phyloP scores from a whole-genome alignment of 2,113 vertebrate species.

The Ascaphus truei region DNA sequence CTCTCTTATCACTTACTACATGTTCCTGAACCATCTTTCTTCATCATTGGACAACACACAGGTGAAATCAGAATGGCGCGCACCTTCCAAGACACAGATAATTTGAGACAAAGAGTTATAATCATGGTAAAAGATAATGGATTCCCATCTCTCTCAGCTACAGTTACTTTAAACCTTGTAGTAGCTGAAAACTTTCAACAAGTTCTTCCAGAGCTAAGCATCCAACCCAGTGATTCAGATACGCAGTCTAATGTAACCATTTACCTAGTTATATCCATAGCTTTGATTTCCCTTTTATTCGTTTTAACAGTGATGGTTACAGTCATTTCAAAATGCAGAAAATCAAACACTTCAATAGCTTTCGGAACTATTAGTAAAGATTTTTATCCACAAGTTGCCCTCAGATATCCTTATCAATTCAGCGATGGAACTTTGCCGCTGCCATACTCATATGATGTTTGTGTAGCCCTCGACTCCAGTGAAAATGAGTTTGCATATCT shows the following conservation, averaged over 20 bases:
- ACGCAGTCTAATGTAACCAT: slow-evolving; percentile 17
- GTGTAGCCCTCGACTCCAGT: too few species aligned
- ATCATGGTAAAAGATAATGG: slow-evolving; percentile 25
- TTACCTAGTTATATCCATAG: slow-evolving; percentile 32
- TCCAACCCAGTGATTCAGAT: not conserved
- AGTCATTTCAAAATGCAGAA: too few species aligned
- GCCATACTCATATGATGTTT: too few species aligned
- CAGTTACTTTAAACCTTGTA: slow-evolving; percentile 16
- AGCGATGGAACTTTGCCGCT: too few species aligned
- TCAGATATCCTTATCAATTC: too few species aligned
- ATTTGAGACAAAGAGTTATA: not conserved
- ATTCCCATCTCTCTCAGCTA: slow-evolving; percentile 27
- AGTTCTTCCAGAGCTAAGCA: slow-evolving; percentile 25
- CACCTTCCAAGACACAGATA: not conserved
- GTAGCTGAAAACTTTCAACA: slow-evolving; percentile 30
- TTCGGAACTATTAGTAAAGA: slow-evolving; percentile 17
- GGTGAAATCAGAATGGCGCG: slow-evolving; percentile 33
- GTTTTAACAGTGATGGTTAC: not conserved
- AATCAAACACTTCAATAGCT: slow-evolving; percentile 44
- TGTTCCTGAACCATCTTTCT: not conserved
- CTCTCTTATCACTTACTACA: slow-evolving; percentile 5
- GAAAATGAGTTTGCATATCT: too few species aligned
- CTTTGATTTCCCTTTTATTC: slow-evolving; percentile 3
- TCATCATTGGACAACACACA: slow-evolving; percentile 22
- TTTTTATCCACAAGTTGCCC: slow-evolving; percentile 38